phyloP scores from a whole-genome alignment of 2,888 invertebrate species.

The Agrochola macilenta region DNA sequence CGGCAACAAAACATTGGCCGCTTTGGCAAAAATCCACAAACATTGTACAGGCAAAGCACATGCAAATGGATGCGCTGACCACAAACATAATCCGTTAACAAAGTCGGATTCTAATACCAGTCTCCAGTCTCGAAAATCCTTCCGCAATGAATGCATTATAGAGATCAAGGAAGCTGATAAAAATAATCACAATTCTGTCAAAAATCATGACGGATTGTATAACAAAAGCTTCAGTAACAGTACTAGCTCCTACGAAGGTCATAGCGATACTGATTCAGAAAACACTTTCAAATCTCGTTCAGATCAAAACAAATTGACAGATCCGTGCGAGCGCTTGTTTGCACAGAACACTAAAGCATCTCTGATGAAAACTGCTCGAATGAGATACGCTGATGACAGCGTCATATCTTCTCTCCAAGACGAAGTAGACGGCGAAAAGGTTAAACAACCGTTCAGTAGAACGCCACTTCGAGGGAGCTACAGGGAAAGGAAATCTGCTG shows the following conservation, averaged over 20 bases:
- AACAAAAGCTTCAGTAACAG: slow-evolving; percentile 91
- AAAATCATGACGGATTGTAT: slow-evolving; percentile 79
- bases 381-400: slow-evolving; percentile 90
- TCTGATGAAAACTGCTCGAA: slow-evolving; percentile 91
- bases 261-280: slow-evolving; percentile 92
- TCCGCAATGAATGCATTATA: slow-evolving; percentile 84
- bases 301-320: slow-evolving; percentile 79
- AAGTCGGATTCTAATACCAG: slow-evolving; percentile 88
- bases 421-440: slow-evolving; percentile 86
- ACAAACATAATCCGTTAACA: slow-evolving; percentile 84
- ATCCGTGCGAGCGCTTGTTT: slow-evolving; percentile 89
- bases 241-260: slow-evolving; percentile 92
- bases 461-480: slow-evolving; percentile 84
- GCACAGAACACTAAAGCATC: slow-evolving; percentile 91
- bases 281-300: slow-evolving; percentile 84
- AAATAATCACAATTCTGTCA: slow-evolving; percentile 73
- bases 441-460: slow-evolving; percentile 81
- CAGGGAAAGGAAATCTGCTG: slow-evolving; percentile 85
- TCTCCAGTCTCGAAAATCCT: slow-evolving; percentile 85
- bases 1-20: slow-evolving; percentile 88
- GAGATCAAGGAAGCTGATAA: slow-evolving; percentile 85
- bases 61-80: slow-evolving; percentile 92
- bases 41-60: slow-evolving; percentile 95
- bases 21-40: slow-evolving; percentile 92
- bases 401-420: slow-evolving; percentile 79